These are phyloP conservation scores for Indicator maculatus DNA, from an alignment of 2,113 vertebrate species.

Conservation along the genomic window DNA sequence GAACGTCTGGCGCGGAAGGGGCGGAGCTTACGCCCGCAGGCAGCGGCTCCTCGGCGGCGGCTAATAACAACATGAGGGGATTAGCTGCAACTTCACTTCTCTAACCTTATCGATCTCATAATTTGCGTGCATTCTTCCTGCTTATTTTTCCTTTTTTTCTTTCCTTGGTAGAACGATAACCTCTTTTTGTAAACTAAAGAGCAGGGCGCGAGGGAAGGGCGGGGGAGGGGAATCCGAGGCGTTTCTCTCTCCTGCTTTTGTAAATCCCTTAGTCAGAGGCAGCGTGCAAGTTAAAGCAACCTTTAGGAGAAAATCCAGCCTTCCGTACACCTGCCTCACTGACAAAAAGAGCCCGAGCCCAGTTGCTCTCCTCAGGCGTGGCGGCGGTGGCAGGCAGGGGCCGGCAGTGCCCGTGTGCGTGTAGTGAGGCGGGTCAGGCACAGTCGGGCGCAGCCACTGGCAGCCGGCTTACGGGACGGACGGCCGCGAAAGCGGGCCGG, in stretches of 20 bases:
- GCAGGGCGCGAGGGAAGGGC: neutral
- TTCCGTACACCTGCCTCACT: neutral
- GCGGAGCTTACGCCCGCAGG: constrained; percentile 82
- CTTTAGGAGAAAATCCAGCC: neutral
- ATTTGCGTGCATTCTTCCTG: neutral
- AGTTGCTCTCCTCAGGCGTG: neutral
- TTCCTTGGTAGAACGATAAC: neutral
- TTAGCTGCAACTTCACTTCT: constrained; percentile 28
- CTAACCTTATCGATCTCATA: neutral
- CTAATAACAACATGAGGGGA: constrained; percentile 49
- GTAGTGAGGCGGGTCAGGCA: neutral
- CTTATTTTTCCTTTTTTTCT: neutral
- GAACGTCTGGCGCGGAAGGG: constrained; percentile 95
- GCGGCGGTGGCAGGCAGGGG: neutral
- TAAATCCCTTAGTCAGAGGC: neutral
- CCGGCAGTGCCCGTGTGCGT: neutral
- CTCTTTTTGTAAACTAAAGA: constrained; percentile 33
- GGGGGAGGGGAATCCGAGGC: neutral
- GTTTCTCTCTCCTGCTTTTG: neutral
- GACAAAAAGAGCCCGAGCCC: neutral
- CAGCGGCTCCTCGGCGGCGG: constrained; percentile 50
- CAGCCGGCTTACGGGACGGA: neutral
- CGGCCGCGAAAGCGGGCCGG: neutral
- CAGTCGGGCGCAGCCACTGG: neutral
- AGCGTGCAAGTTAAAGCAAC: neutral